These are phyloP conservation scores for Microcebus tavaratra DNA, from an alignment of 2,113 vertebrate species.

Conservation along the genomic window DNA sequence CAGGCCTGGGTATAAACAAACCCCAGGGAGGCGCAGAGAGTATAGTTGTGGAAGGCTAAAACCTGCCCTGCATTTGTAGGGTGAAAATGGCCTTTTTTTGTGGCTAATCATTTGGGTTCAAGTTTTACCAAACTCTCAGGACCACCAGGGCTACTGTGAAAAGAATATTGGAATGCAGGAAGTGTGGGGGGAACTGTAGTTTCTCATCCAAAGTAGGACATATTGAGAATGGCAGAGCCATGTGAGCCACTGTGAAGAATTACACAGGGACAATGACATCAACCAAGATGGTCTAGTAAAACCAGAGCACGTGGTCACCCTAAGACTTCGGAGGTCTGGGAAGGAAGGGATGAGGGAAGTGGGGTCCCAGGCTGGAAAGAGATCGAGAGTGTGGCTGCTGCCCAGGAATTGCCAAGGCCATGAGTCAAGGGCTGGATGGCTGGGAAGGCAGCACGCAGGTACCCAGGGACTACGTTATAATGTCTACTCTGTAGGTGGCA, in stretches of 20 bases:
- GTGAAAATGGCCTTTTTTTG: neutral
- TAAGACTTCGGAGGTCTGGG: neutral
- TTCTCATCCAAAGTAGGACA: neutral
- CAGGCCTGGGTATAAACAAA: neutral
- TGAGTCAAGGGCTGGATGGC: neutral
- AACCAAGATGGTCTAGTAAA: rapidly evolving
- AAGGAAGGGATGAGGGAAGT: neutral
- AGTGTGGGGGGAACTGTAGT: neutral
- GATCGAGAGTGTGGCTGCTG: neutral
- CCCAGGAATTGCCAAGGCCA: too few relatives aligned
- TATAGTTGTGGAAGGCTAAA: rapidly evolving
- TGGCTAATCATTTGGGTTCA: neutral
- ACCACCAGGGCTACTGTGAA: neutral
- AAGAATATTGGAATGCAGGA: neutral
- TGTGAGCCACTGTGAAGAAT: neutral
- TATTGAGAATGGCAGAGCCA: neutral
- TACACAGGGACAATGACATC: rapidly evolving
- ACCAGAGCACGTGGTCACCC: neutral
- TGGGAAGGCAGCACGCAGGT: rapidly evolving
- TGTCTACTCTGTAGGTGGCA: rapidly evolving
- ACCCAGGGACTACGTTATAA: rapidly evolving
- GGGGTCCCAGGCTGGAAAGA: neutral
- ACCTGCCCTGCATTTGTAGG: neutral
- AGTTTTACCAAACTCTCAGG: neutral
- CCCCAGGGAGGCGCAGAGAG: rapidly evolving